Conservation (phyloP, 2,888 invertebrate genomes). For the Myopa tessellatipennis region DNA sequence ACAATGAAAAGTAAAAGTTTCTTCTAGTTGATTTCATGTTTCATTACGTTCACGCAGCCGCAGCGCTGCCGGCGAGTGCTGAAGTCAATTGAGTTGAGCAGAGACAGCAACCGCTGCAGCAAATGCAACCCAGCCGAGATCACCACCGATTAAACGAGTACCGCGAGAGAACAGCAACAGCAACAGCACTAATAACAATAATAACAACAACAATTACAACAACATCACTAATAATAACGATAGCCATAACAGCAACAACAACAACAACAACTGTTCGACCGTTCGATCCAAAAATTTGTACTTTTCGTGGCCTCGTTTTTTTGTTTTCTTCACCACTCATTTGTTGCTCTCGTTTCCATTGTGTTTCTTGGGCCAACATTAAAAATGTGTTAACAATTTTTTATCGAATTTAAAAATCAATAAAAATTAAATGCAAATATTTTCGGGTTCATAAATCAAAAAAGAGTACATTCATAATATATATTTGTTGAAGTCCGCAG, state of each 20-base stretch:
- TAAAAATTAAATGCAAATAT: constrained; percentile 9
- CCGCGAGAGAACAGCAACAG: neutral
- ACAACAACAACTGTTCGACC: neutral
- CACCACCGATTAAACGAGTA: neutral
- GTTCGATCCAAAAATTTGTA: neutral
- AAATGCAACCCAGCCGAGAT: neutral
- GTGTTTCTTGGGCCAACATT: neutral
- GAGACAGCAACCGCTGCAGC: neutral
- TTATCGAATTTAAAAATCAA: constrained; percentile 1
- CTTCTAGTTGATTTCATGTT: neutral
- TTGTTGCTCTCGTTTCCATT: neutral
- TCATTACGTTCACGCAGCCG: constrained; percentile 26
- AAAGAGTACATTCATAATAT: neutral
- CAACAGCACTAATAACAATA: neutral
- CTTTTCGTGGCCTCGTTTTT: neutral
- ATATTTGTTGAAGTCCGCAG: neutral
- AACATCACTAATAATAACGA: neutral
- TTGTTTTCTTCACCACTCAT: neutral
- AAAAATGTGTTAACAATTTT: neutral
- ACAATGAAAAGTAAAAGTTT: constrained; percentile 34
- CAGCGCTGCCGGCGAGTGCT: neutral
- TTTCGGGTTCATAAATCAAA: constrained; percentile 7
- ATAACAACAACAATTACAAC: neutral
- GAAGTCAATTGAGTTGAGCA: neutral
- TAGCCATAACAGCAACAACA: neutral